A percentile compares a stretch with the other conserved stretches of the same genome.
Conservation (phyloP, 2,888 invertebrate genomes). For the Lamproptera curius region DNA sequence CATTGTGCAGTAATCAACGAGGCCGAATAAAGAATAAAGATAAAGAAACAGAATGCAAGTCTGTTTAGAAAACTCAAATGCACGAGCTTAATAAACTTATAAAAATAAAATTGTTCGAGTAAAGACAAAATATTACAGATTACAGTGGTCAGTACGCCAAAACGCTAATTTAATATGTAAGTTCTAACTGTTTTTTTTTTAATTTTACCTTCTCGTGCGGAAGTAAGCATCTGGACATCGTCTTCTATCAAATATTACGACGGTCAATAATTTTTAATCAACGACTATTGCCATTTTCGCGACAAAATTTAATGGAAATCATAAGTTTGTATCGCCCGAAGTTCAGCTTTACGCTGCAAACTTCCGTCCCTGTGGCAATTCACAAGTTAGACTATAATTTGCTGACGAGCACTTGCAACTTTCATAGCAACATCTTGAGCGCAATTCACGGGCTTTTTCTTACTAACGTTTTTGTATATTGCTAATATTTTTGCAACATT, state of each 20-base stretch:
- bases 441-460: conserved; percentile 31
- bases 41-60: no score
- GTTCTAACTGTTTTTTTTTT: not conserved
- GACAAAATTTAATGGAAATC: conserved; percentile 60
- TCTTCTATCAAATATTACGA: conserved; percentile 8
- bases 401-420: conserved; percentile 62
- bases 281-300: conserved; percentile 24
- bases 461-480: conserved; percentile 17
- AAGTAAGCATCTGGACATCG: not conserved
- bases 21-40: no score
- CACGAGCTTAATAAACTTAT: no score
- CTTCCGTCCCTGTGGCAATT: conserved; percentile 48
- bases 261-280: conserved; percentile 30
- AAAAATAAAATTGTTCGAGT: no score
- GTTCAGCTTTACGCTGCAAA: conserved; percentile 47
- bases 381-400: conserved; percentile 59
- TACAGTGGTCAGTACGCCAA: no score
- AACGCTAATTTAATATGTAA: not conserved
- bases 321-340: conserved; percentile 59
- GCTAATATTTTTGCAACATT: no score
- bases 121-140: no score
- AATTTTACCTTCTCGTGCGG: no score
- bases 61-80: no score
- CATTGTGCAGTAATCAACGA: no score
- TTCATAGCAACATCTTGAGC: conserved; percentile 35